Conservation (phyloP, 37 sponge, comb jelly and placozoan genomes). For the Aplysina aerophoba region DNA sequence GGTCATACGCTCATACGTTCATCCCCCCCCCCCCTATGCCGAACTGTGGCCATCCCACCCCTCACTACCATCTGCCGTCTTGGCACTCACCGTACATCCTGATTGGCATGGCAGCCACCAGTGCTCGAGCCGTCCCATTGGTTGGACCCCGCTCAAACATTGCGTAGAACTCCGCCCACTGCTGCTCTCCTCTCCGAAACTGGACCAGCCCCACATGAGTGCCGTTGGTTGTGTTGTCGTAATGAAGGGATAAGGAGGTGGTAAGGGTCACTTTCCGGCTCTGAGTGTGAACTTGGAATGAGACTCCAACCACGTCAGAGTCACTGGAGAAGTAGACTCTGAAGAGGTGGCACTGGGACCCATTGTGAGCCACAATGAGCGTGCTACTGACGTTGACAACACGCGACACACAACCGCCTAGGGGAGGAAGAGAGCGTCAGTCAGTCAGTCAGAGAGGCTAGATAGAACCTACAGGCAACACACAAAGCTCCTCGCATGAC, state of each 20-base stretch:
- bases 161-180: background rate
- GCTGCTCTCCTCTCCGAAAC: background rate
- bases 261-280: background rate
- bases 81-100: background rate
- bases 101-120: background rate
- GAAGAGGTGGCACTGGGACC: no score
- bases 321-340: no score
- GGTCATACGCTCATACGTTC: no score
- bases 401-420: no score
- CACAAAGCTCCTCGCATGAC: no score
- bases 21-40: no score
- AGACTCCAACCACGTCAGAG: background rate
- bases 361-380: no score
- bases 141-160: background rate
- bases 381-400: no score
- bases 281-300: constrained; percentile 36
- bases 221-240: background rate
- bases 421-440: no score
- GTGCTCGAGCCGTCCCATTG: background rate
- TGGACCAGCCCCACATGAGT: background rate
- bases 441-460: no score
- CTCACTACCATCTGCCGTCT: background rate
- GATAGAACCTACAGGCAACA: no score
- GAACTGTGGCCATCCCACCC: no score
- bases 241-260: background rate